phyloP scores from a whole-genome alignment of 1,140 invertebrate genomes.

The Cyclina sinensis region DNA sequence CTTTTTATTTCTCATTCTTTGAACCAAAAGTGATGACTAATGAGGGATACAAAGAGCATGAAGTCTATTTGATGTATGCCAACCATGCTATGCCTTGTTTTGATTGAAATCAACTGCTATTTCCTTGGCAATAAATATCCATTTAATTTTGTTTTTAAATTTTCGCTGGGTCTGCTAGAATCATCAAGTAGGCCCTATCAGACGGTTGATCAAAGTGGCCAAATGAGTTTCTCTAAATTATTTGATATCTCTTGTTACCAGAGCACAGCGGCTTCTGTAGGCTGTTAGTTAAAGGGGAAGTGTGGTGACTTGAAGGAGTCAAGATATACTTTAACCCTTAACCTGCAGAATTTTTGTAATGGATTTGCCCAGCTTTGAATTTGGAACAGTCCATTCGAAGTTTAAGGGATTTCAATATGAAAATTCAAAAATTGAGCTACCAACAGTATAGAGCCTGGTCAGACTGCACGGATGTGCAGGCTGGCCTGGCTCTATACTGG shows the following conservation, averaged over 20 bases:
- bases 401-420: no score
- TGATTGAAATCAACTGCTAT: slow-evolving; percentile 35
- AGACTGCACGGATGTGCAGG: no score
- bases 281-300: slow-evolving; percentile 8
- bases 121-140: slow-evolving; percentile 56
- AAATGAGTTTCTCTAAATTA: slow-evolving; percentile 55
- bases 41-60: not conserved
- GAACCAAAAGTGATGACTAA: not conserved
- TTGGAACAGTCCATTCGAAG: no score
- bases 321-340: no score
- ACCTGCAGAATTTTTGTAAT: no score
- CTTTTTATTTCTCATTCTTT: no score
- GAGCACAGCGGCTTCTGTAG: not conserved
- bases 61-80: not conserved
- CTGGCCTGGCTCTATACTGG: no score
- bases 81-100: not conserved
- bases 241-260: slow-evolving; percentile 65
- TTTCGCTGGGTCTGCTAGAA: slow-evolving; percentile 25
- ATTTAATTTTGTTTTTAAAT: slow-evolving; percentile 63
- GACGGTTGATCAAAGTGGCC: slow-evolving; percentile 54
- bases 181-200: slow-evolving; percentile 46
- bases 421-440: no score
- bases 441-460: no score
- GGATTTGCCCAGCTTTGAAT: no score
- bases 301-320: no score